Evolutionary conservation across 2,888 invertebrate genomes (phyloP), one percentile per base, ranked within the genome.

Genomic region (Protodeltote pygarga): DNA sequence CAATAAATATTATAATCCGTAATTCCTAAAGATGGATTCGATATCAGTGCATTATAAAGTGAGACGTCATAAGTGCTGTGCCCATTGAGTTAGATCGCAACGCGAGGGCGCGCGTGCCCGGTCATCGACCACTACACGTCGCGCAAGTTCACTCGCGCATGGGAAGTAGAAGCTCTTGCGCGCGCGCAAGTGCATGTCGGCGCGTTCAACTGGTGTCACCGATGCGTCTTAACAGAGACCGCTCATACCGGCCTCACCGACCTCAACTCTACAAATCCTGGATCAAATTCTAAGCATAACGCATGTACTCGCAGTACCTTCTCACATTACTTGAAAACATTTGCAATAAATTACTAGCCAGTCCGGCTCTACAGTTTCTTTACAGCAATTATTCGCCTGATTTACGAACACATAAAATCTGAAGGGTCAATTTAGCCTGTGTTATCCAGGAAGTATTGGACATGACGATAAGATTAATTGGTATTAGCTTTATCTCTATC

Each of bases 61-160:
- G 50, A 68, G 61, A 65, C 51, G 46, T 68, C 65, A 65, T 65
- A 65, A 63, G 67, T 66, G 63, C 49, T 63, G 49, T 58, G 50
- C 71, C 60, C 69, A 71, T 72, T 71, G 72, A 72, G 47, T 62
- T 65, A 42, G 58, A 61, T 53, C 39, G 54, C 17, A 53, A 49
- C 34, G 58, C 34, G 59, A 49, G 73, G 77, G 75, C 79, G 79
- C 85, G 80, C 84, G 81, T 81, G 85, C 76, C 77, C 83, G 88
- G 88, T 89, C 85, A 84, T 78, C 82, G 85, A 84, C 84, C 80
- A 82, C 67, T 63, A 65, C 74, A 69, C 77, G 71, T 71, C 70
- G 73, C 61, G 67, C 74, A 73, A 77, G 83, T 79, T 81, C 78
- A 81, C 69, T 75, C 70, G 79, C 74, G 73, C 79, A 79, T 78